Percentiles rank a stretch among this genome's conserved stretches.
Evolutionary conservation across 2,113 vertebrate genomes (phyloP).

Genomic region (Strix uralensis): DNA sequence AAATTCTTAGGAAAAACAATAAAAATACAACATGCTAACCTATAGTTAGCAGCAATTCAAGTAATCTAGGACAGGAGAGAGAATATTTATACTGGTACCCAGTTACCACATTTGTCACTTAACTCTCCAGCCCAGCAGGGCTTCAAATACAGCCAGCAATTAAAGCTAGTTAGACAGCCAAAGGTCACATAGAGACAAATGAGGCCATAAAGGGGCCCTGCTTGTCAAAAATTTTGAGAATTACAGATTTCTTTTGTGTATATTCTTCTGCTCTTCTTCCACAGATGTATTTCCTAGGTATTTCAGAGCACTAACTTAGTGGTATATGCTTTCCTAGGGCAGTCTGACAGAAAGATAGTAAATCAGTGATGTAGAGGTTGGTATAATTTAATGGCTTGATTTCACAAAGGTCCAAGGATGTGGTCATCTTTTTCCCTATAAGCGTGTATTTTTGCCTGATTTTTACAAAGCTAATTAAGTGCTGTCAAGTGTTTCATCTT

Average conservation of each 20-base stretch:
- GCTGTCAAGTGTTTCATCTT: neutral
- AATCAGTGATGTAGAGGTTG: neutral
- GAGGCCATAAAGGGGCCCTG: neutral
- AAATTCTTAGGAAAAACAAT: neutral
- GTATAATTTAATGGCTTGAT: neutral
- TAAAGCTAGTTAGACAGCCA: slow-evolving; percentile 1
- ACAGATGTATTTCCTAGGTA: neutral
- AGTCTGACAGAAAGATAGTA: neutral
- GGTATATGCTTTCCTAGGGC: neutral
- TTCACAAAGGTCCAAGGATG: neutral
- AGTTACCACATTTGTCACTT: neutral
- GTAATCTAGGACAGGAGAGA: neutral
- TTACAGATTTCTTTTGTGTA: neutral
- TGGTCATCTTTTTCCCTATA: neutral
- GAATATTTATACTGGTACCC: neutral
- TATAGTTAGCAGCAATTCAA: neutral
- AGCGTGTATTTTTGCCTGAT: neutral
- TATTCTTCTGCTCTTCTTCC: neutral
- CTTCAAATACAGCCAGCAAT: neutral
- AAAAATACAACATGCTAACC: neutral
- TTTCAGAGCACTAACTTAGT: neutral
- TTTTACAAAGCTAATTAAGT: neutral
- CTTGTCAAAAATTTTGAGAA: neutral
- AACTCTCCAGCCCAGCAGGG: neutral
- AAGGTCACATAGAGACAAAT: neutral